Evolutionary conservation across 1,140 invertebrate species (phyloP), one percentile per base, ranked within the genome.

Genomic region (Branchinecta lindahli): DNA sequence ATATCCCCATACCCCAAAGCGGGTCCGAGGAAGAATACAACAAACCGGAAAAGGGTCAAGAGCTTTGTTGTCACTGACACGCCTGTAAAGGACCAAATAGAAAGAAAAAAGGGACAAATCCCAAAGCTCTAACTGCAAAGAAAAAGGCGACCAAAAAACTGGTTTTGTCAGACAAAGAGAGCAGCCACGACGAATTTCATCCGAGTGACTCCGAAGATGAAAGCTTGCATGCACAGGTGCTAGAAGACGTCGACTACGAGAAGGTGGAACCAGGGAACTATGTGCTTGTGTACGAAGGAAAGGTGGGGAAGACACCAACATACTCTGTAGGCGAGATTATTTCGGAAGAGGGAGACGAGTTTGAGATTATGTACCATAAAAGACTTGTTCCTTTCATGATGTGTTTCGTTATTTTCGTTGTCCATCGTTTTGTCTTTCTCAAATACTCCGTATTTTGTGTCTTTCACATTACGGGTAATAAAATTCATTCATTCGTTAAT

Each of bases 31-130:
- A 61, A 61, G 18, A 61, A 61, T 61, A 61, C 18, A 1, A 61
- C 52, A 12, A 61, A 61, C 52, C 52, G 12, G 12, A 61, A 61
- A 6, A 61, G 52, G 52, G 6, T 20, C 52, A 61, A 61, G 52
- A 12, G 52, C 52, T 3, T 61, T 70, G 52, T 61, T 15, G 52
- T 6, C 52, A 61, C 52, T 61, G 52, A 61, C 52, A 61, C 52
- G 1, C 52, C 52, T 61, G 52, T 61, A 15, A 61, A 61, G 18
- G 6, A 61, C 6, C 52, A 61, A 61, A 1, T 20, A 33, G 5
- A 33, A 33, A 33, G 33, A 33, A 5, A 33, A 33, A 33, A 33
- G 33, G 33, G 1, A 33, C 33, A 33, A 33, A 33, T 33, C 33
- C 1, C 2, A 33, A 33, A 5, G 33, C 5, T 33, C 2, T 1